phyloP scores from a whole-genome alignment of 2,113 vertebrate species.

The Rallus limicola region DNA sequence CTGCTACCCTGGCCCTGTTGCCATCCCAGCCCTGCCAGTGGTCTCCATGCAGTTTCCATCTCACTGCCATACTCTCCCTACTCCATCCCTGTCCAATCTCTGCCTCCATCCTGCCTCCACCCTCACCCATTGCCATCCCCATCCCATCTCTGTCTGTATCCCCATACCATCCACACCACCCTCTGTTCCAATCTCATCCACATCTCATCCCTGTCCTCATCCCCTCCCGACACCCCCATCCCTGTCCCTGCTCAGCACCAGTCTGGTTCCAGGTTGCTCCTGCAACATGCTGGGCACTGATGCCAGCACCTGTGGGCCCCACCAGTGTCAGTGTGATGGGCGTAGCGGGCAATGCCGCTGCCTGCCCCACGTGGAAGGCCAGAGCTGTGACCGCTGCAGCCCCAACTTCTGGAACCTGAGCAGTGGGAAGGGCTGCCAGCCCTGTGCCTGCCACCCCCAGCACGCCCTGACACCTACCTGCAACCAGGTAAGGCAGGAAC shows the following conservation, averaged over 20 bases:
- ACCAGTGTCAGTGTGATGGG: constrained; percentile 87
- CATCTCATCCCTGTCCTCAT: background rate
- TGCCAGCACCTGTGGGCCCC: constrained; percentile 80
- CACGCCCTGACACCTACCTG: constrained; percentile 84
- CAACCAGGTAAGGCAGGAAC: constrained; percentile 82
- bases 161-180: background rate
- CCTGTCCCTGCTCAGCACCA: background rate
- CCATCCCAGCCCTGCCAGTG: background rate
- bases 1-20: background rate
- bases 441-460: constrained; percentile 87
- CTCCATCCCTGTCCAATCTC: background rate
- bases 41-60: background rate
- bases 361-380: constrained; percentile 86
- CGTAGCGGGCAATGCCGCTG: constrained; percentile 90
- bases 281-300: constrained; percentile 90
- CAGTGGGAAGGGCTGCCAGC: constrained; percentile 84
- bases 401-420: constrained; percentile 93
- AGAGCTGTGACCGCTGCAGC: constrained; percentile 89
- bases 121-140: background rate
- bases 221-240: no score
- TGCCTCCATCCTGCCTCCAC: background rate
- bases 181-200: background rate
- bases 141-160: background rate
- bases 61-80: background rate
- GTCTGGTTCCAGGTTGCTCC: constrained; percentile 81